Conservation (phyloP, 1,140 invertebrate genomes). For the Cepaea nemoralis region DNA sequence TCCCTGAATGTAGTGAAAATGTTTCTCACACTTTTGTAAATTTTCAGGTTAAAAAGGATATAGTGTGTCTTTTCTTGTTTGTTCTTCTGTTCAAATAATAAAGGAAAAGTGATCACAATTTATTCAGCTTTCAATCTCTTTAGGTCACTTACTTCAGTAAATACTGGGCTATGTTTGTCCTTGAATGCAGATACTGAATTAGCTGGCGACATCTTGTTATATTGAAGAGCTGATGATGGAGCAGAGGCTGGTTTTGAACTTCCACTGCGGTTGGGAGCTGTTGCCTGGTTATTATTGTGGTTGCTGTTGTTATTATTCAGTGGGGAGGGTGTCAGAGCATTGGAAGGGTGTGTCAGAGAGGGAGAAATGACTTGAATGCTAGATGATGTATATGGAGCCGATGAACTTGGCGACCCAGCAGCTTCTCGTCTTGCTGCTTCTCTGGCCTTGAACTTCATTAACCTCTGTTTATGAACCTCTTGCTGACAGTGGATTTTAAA, state of each 20-base stretch:
- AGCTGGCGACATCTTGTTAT: not conserved
- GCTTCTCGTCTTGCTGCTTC: conserved; percentile 36
- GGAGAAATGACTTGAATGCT: not conserved
- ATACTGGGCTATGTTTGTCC: conserved; percentile 1
- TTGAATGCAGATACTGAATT: not conserved
- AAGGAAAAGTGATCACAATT: not conserved
- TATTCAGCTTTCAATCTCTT: conserved; percentile 34
- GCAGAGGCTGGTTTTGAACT: not conserved
- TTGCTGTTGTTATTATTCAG: conserved; percentile 33
- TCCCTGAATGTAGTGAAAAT: too few relatives aligned
- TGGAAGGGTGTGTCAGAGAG: not conserved
- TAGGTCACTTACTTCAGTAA: conserved; percentile 16
- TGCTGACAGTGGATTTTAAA: conserved; percentile 80
- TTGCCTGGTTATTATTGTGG: conserved; percentile 14
- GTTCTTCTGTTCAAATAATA: not conserved
- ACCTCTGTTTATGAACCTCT: conserved; percentile 67
- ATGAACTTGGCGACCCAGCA: conserved; percentile 18
- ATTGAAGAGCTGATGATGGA: conserved; percentile 20
- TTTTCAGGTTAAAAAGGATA: not conserved
- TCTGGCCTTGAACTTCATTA: conserved; percentile 38
- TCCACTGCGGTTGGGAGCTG: not conserved
- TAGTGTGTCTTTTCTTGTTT: not conserved
- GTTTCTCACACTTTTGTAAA: too few relatives aligned
- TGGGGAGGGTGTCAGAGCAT: not conserved
- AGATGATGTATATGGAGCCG: conserved; percentile 19